Percentiles rank a stretch among this genome's conserved stretches.
Conservation (phyloP, 1,140 invertebrate genomes). For the Drosophila tristis region DNA sequence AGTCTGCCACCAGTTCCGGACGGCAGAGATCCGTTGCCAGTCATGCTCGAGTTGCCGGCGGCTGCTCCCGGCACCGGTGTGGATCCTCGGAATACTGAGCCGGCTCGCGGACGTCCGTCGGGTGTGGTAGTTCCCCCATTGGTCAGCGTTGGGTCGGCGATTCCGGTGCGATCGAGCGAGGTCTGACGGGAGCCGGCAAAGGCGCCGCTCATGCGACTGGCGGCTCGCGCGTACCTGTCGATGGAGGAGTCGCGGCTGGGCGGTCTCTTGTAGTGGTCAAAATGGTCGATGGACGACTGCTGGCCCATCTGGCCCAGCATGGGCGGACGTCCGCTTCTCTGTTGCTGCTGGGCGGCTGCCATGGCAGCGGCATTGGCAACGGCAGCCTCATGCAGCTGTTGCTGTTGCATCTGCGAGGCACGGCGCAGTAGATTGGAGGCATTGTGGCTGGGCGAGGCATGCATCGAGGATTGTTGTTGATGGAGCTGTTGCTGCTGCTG, state of each 20-base stretch:
- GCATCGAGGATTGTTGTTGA: constrained; percentile 58
- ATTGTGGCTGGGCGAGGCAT: constrained; percentile 68
- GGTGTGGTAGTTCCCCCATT: constrained; percentile 84
- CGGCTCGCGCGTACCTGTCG: constrained; percentile 90
- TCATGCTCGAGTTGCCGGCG: constrained; percentile 69
- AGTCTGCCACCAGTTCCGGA: constrained; percentile 84
- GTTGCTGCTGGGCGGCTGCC: constrained; percentile 73
- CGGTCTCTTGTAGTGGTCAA: constrained; percentile 97
- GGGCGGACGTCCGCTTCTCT: constrained; percentile 85
- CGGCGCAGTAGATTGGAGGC: constrained; percentile 64
- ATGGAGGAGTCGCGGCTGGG: constrained; percentile 94
- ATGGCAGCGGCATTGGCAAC: constrained; percentile 56
- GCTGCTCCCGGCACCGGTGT: constrained; percentile 84
- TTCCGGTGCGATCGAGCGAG: constrained; percentile 88
- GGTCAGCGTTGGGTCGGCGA: constrained; percentile 59
- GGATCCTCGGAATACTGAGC: constrained; percentile 85
- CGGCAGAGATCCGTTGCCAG: constrained; percentile 85
- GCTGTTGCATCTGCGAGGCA: constrained; percentile 66
- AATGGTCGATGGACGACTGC: constrained; percentile 88
- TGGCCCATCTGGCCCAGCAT: constrained; percentile 85
- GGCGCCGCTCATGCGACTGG: constrained; percentile 85
- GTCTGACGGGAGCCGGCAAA: constrained; percentile 88
- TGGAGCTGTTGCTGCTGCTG: constrained; percentile 50
- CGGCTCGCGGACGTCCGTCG: constrained; percentile 85
- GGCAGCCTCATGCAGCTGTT: constrained; percentile 60